Evolutionary conservation across 2,113 vertebrate species (phyloP), one percentile per base, ranked within the genome.

Genomic region (Peromyscus polionotus): DNA sequence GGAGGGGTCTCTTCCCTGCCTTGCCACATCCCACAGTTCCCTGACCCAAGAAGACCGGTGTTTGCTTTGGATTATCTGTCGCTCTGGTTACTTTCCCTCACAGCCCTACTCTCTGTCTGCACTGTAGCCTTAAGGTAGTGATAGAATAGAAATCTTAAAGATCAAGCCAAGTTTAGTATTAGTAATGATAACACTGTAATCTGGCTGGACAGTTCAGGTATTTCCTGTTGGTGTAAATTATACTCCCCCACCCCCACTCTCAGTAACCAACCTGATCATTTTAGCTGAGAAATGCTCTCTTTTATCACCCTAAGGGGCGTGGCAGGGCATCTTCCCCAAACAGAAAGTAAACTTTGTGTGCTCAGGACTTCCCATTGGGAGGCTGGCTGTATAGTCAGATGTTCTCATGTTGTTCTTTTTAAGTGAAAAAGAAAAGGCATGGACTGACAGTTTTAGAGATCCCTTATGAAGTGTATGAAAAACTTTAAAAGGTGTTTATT

Each of bases 211-310:
- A 81, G 42, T 91, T 93, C 54, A 83, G 10, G 11, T 36, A 70
- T 51, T 45, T 70, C 91, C 61, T 72, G n/a, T 73, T 72, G 70
- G 63, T n/a, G 7, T 91, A 65, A 96, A 94, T 36, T 36, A 20
- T 19, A 10, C 5, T 12, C 33, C 11, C 33, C 33, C 7, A 79
- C 6, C 31, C 48, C 20, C 28, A 28, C n/a, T 80, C 33, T 80
- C 33, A 57, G 59, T 68, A 93, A 77, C 16, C 83, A 67, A 70
- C 48, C 19, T n/a, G 51, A n/a, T 81, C 31, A 9, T 91, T 85
- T 65, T 65, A 93, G 72, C 45, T 93, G 59, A 89, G 36, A 95
- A 92, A 93, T 68, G 39, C 77, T 26, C 36, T 91, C 28, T 65
- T 84, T 36, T 63, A 39, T 79, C 20, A 63, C 86, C 22, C 88